These are phyloP conservation scores for Hesperophylax magnus DNA, from an alignment of 1,140 invertebrate species.

Conservation along the genomic window DNA sequence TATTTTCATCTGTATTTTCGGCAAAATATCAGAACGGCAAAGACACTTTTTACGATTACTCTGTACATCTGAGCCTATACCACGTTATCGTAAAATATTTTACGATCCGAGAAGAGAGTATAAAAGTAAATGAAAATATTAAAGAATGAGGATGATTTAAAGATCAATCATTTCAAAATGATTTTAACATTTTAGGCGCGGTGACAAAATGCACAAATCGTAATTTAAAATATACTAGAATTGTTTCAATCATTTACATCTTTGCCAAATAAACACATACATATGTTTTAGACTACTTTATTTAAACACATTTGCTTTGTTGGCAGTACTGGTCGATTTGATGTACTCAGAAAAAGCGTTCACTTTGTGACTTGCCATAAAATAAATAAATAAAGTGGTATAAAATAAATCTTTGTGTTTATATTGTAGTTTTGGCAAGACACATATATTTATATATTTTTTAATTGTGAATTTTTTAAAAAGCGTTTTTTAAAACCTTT, in stretches of 20 bases:
- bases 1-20: neutral
- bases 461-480: too few species aligned
- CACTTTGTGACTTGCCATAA: too few species aligned
- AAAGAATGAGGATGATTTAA: neutral
- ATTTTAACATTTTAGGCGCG: neutral
- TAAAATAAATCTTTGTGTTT: too few species aligned
- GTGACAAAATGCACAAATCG: neutral
- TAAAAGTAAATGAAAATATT: slow-evolving; percentile 29
- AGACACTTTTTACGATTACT: slow-evolving; percentile 3
- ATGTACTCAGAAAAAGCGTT: too few species aligned
- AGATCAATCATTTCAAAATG: slow-evolving; percentile 7
- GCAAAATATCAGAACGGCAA: neutral
- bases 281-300: too few species aligned
- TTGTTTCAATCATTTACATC: neutral
- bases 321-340: too few species aligned
- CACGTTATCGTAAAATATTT: slow-evolving; percentile 29
- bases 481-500: too few species aligned
- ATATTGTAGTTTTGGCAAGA: too few species aligned
- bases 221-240: neutral
- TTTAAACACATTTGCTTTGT: too few species aligned
- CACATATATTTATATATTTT: too few species aligned
- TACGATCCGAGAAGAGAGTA: neutral
- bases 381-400: too few species aligned
- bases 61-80: slow-evolving; percentile 13
- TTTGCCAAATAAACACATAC: too few species aligned